Evolutionary conservation across 2,797 vertebrate species (phyloP).

Genomic region (Acrocephalus scirpaceus): DNA sequence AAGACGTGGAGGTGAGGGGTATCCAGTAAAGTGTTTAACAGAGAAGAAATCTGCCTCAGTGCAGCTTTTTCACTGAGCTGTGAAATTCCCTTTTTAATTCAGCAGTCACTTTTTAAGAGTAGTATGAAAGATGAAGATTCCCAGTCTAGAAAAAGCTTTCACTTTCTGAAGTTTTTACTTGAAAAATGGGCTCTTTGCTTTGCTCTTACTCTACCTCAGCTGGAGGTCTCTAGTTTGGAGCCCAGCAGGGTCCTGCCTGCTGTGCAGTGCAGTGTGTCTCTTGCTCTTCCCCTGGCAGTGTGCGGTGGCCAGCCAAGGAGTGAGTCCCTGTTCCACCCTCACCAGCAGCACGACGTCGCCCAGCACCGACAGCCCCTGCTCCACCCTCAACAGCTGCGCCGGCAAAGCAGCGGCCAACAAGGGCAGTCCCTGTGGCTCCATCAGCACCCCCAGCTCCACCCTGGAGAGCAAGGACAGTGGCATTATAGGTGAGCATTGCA

Average conservation of each 20-base stretch:
- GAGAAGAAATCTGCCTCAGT: conserved; percentile 13
- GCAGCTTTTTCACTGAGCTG: conserved; percentile 8
- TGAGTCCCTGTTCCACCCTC: conserved; percentile 95
- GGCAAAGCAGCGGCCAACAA: conserved; percentile 80
- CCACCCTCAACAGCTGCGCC: conserved; percentile 87
- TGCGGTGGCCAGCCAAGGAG: conserved; percentile 85
- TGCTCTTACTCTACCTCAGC: not conserved
- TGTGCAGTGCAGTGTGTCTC: not conserved
- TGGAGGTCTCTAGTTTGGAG: not conserved
- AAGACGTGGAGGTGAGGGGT: not conserved
- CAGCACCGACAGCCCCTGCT: conserved; percentile 92
- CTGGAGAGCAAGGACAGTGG: conserved; percentile 99
- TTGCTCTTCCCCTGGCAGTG: conserved; percentile 76
- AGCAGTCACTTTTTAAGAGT: not conserved
- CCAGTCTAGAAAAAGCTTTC: not conserved
- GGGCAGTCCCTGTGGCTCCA: conserved; percentile 90
- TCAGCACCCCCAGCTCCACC: conserved; percentile 97
- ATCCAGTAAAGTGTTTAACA: not conserved
- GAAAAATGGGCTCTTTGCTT: not conserved
- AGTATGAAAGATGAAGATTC: not conserved
- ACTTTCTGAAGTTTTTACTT: not conserved
- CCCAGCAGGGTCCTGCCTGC: not conserved
- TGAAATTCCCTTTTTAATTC: not conserved
- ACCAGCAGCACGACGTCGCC: conserved; percentile 96
- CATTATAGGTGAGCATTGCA: conserved; percentile 89